Base-by-base conservation (phyloP, 2,113 vertebrate genomes). In the Setophaga coronata region DNA sequence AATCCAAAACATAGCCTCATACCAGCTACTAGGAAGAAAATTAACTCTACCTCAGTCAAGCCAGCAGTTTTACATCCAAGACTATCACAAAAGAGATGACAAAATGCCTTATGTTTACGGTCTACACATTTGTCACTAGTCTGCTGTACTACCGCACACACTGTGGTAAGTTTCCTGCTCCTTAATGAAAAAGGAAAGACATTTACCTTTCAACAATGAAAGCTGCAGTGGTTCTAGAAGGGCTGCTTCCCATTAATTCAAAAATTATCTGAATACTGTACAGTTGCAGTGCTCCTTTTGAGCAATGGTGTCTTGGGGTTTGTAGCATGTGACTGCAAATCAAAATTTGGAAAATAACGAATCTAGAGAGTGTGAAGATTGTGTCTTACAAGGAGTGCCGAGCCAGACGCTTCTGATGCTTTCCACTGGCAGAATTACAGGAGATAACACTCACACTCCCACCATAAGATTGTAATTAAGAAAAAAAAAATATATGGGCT, bases 31-130 rank as follows among this genome's bases (percentile, higher is more conserved):
- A 50, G 18, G 61, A 36, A 81, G 28, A 62, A 81, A 87, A 76
- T 43, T 43, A 74, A 56, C 34, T 33, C 74, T 33, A 54, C 16
- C 8, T 67, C 54, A 62, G 69, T 43, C 69, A 62, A 76, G n/a
- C 5, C 33, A 76, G 62, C 16, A 29, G 42, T 76, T 96, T 84
- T 58, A 33, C 19, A 90, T 33, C 38, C 64, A 87, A 87, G 38
- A 89, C 58, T 50, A 83, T 45, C 23, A 78, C 45, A 45, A 79
- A 66, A 74, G 83, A 40, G 24, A 73, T 77, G 56, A 88, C 64
- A 95, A 90, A 94, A 81, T 42, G 58, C 42, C 79, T 88, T 86
- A 77, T 82, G 86, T 45, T 93, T 88, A 88, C 50, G 62, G 42
- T 80, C 90, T 66, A 83, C 82, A 90, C 42, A 40, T 84, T 71